These are phyloP conservation scores for Galerucella pusilla DNA, from an alignment of 2,888 invertebrate genomes.

Conservation along the genomic window DNA sequence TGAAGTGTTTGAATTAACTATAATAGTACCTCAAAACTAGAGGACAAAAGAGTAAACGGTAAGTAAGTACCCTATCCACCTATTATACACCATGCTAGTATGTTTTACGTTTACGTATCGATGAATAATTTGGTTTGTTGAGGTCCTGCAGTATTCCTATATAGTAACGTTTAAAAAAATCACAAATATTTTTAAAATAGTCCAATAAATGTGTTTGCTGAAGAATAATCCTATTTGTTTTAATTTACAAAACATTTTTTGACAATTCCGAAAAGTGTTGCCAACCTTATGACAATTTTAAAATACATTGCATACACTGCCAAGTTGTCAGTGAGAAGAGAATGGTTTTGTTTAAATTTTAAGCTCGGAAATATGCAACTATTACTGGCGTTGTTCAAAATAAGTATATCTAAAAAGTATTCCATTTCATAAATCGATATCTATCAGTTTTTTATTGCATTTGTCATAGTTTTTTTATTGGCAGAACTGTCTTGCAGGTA, in stretches of 20 bases:
- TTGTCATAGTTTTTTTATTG: background rate
- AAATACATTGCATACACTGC: background rate
- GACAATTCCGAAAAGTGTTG: background rate
- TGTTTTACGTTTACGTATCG: background rate
- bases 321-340: background rate
- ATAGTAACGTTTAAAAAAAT: background rate
- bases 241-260: background rate
- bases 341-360: too few species aligned
- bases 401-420: background rate
- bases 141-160: background rate
- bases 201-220: background rate
- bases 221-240: background rate
- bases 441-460: background rate
- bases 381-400: background rate
- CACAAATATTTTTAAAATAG: background rate
- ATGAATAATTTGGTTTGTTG: background rate
- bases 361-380: too few species aligned
- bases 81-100: background rate
- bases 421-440: background rate
- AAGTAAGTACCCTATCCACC: background rate
- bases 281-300: background rate
- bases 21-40: background rate
- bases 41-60: background rate
- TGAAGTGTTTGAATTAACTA: background rate
- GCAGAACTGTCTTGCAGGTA: background rate